phyloP scores from a whole-genome alignment of 2,888 invertebrate genomes.

The Ichneumoninae sp. region DNA sequence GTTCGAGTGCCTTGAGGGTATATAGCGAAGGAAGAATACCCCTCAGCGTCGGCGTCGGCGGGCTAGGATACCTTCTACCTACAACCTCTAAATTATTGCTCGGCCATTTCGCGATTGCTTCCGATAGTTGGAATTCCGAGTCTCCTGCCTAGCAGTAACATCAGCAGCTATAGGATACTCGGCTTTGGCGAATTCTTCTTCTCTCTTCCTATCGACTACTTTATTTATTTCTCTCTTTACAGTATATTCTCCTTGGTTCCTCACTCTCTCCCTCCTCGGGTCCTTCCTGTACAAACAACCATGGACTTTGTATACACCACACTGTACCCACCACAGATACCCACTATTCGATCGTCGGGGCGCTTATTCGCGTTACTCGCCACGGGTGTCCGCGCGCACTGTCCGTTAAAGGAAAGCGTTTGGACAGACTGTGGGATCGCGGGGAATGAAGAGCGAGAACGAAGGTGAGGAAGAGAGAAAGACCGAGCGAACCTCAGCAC shows the following conservation, averaged over 20 bases:
- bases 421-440: slow-evolving; percentile 73
- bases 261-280: slow-evolving; percentile 12
- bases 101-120: slow-evolving; percentile 80
- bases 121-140: slow-evolving; percentile 80
- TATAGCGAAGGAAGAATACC: slow-evolving; percentile 58
- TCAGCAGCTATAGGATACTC: slow-evolving; percentile 76
- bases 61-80: slow-evolving; percentile 65
- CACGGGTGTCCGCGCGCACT: slow-evolving; percentile 68
- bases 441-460: slow-evolving; percentile 56
- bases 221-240: slow-evolving; percentile 61
- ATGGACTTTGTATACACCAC: slow-evolving; percentile 32
- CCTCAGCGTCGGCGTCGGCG: slow-evolving; percentile 62
- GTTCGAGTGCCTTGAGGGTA: slow-evolving; percentile 38
- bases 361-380: slow-evolving; percentile 67
- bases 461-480: slow-evolving; percentile 22
- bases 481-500: neutral
- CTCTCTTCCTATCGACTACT: slow-evolving; percentile 65
- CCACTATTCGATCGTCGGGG: slow-evolving; percentile 55
- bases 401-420: slow-evolving; percentile 71
- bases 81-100: slow-evolving; percentile 79
- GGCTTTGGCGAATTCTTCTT: slow-evolving; percentile 71
- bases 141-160: slow-evolving; percentile 71
- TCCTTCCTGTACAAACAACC: slow-evolving; percentile 38
- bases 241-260: slow-evolving; percentile 46
- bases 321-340: slow-evolving; percentile 43